A percentile compares a stretch with the other conserved stretches of the same genome.
These are phyloP conservation scores for Drosophila mercatorum DNA, from an alignment of 2,888 invertebrate genomes.

Conservation along the genomic window DNA sequence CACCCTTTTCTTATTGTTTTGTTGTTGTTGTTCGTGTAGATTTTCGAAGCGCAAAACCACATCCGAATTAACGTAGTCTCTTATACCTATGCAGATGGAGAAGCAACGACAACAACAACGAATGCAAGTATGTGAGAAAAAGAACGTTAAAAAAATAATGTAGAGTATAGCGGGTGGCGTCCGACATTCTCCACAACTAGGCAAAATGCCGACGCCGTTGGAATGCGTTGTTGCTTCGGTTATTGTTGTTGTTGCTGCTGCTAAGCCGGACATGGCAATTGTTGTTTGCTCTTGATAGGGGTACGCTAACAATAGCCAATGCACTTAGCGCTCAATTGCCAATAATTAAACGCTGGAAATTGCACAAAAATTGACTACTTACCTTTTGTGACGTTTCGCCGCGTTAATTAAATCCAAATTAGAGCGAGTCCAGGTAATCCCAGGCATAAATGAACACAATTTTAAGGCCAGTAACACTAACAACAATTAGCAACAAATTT, in stretches of 20 bases:
- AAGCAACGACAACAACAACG: slow-evolving; percentile 18
- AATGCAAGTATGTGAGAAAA: slow-evolving; percentile 17
- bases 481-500: slow-evolving; percentile 20
- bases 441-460: slow-evolving; percentile 25
- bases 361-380: slow-evolving; percentile 13
- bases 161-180: slow-evolving; percentile 45
- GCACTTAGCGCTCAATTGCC: slow-evolving; percentile 47
- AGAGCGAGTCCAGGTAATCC: slow-evolving; percentile 42
- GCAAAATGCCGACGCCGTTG: slow-evolving; percentile 58
- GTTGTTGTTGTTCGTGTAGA: slow-evolving; percentile 37
- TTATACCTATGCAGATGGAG: slow-evolving; percentile 37
- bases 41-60: slow-evolving; percentile 73
- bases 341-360: slow-evolving; percentile 44
- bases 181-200: slow-evolving; percentile 33
- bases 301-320: slow-evolving; percentile 25
- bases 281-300: slow-evolving; percentile 39
- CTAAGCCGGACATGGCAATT: slow-evolving; percentile 75
- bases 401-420: slow-evolving; percentile 44
- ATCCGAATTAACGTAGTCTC: slow-evolving; percentile 61
- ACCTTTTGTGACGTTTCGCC: slow-evolving; percentile 54
- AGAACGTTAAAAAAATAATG: slow-evolving; percentile 15
- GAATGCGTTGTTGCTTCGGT: slow-evolving; percentile 47
- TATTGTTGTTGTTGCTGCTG: slow-evolving; percentile 19
- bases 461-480: slow-evolving; percentile 19
- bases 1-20: slow-evolving; percentile 71